These are phyloP conservation scores for Arbacia lixula DNA, from an alignment of 53 echinoderm and acorn worm species.

Conservation along the genomic window DNA sequence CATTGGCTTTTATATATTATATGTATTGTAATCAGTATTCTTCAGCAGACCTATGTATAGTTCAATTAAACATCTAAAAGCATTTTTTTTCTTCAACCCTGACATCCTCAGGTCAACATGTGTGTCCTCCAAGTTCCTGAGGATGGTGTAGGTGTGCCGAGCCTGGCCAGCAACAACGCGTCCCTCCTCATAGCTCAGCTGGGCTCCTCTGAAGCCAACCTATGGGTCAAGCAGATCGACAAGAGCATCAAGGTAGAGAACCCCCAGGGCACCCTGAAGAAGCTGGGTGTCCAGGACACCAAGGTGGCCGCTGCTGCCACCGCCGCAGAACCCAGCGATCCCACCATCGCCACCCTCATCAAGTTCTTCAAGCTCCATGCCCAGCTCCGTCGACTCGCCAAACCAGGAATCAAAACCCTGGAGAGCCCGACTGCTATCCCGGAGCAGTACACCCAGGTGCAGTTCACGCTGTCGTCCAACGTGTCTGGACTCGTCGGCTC, in stretches of 20 bases:
- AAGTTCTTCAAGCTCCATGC: conserved; percentile 57
- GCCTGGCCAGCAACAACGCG: conserved; percentile 46
- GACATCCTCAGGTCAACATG: conserved; percentile 72
- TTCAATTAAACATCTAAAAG: too few relatives aligned
- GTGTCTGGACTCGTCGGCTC: conserved; percentile 5
- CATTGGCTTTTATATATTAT: too few relatives aligned
- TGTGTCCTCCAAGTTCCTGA: conserved; percentile 72
- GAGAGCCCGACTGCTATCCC: conserved; percentile 83
- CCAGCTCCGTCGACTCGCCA: conserved; percentile 47
- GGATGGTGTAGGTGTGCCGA: conserved; percentile 39
- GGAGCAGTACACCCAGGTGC: conserved; percentile 84
- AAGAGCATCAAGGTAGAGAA: conserved; percentile 23
- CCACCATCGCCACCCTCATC: conserved; percentile 45
- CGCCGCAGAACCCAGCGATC: conserved; percentile 37
- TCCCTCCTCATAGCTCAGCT: conserved; percentile 55
- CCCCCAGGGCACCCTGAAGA: background rate
- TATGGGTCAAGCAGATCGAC: conserved; percentile 52
- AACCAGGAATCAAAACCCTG: conserved; percentile 45
- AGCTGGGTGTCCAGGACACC: conserved; percentile 19
- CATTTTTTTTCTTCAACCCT: too few relatives aligned
- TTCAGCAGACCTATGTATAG: too few relatives aligned
- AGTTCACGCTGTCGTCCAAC: conserved; percentile 74
- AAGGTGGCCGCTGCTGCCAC: background rate
- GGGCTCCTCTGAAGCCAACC: conserved; percentile 47
- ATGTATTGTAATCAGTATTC: too few relatives aligned